Evolutionary conservation across 2,888 invertebrate species (phyloP), one percentile per base, ranked within the genome.

Genomic region (Enoplolaimus lenunculus): DNA sequence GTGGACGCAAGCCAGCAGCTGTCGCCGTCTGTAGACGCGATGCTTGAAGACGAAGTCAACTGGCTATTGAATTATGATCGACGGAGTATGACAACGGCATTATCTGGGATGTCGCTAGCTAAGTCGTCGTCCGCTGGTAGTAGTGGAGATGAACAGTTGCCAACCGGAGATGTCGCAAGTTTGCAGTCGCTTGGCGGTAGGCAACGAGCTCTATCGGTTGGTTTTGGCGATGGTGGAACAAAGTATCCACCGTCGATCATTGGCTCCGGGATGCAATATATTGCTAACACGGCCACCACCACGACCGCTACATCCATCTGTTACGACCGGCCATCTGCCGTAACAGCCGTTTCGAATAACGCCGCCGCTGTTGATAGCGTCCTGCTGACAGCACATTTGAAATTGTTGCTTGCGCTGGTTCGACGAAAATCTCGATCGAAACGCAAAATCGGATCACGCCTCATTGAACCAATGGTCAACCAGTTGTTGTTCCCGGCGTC

Each of bases 401-500:
- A 26, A 21, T 26, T 66, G 67, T 34, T 66, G 7, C 28, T n/a
- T 3, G 31, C 31, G n/a, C 67, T 66, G 2, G 34, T 66, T 3
- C 57, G 57, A n/a, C 33, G 35, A 29, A 21, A 60, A 57, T 60
- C 71, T 21, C 26, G 28, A 60, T 29, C 28, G 16, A 72, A 72
- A 64, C 1, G 1, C 26, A 33, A 64, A 62, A 21, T 34, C n/a
- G 72, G 72, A 1, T 21, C 2, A 1, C n/a, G 28, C 2, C 66
- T 68, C n/a, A 68, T 70, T 21, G 7, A n/a, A 1, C 68, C 70
- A 68, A 75, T 84, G 35, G 76, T 84, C 16, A 77, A 80, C 74
- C 80, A 82, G 72, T 84, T 82, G 76, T 77, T 84, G 72, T 84
- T 84, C 74, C 83, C 84, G 30, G 83, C 84, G 7, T 81, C 84